A percentile compares a stretch with the other conserved stretches of the same genome.
These are phyloP conservation scores for Aphidoletes aphidimyza DNA, from an alignment of 2,888 invertebrate species.

Conservation along the genomic window DNA sequence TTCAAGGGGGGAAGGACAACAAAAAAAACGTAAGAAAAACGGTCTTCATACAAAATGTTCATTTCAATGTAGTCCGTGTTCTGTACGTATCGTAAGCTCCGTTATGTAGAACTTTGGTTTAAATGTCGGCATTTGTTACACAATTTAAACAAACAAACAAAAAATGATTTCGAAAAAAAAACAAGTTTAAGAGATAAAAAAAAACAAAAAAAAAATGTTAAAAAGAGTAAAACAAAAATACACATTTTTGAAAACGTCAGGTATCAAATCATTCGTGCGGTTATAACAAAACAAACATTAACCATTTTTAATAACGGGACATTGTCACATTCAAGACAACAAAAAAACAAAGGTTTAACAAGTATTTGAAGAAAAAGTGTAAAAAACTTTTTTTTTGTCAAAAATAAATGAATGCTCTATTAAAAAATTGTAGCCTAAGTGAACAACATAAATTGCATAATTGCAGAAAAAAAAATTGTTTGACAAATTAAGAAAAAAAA, in stretches of 20 bases:
- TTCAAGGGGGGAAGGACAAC: too few species aligned
- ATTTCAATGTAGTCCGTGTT: not conserved
- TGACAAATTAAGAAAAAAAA: not conserved
- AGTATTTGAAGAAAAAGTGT: not conserved
- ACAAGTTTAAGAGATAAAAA: not conserved
- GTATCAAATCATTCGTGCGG: conserved; percentile 10
- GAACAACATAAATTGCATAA: not conserved
- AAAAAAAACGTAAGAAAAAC: too few species aligned
- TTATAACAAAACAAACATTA: not conserved
- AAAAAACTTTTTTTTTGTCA: not conserved
- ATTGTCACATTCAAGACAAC: not conserved
- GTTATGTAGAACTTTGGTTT: not conserved
- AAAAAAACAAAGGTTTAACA: not conserved
- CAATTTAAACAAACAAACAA: not conserved
- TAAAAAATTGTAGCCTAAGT: conserved; percentile 48
- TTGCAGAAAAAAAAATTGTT: not conserved
- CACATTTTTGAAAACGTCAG: conserved; percentile 15
- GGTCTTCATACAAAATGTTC: too few species aligned
- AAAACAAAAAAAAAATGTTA: not conserved
- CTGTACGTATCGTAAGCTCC: not conserved
- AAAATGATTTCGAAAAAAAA: not conserved
- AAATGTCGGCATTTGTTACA: conserved; percentile 15
- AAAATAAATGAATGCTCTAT: not conserved
- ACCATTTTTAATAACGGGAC: conserved; percentile 8
- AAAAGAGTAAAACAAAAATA: not conserved